Conservation (phyloP, 2,797 vertebrate species). For the Trachops cirrhosus region DNA sequence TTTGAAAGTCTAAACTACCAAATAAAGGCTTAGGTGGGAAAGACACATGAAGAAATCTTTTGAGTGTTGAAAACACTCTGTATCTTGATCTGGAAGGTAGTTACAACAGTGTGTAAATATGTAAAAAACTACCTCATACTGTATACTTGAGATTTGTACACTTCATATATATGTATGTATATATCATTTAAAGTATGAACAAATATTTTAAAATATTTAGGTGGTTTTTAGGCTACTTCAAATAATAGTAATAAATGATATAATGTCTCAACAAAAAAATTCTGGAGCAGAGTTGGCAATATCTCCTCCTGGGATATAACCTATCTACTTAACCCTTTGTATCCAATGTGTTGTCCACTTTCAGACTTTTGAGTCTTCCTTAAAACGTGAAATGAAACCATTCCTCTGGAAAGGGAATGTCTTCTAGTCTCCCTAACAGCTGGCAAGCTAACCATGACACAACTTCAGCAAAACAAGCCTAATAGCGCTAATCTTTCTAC, state of each 20-base stretch:
- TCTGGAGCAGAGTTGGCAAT: background rate
- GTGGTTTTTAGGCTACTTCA: background rate
- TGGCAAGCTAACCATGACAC: background rate
- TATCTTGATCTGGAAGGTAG: background rate
- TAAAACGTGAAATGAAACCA: background rate
- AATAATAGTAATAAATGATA: background rate
- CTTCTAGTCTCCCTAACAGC: background rate
- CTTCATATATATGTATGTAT: accelerated
- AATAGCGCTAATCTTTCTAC: background rate
- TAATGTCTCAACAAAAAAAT: background rate
- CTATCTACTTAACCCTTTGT: background rate
- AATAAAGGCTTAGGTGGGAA: background rate
- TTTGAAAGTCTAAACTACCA: background rate
- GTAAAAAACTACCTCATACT: background rate
- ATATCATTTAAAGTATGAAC: background rate
- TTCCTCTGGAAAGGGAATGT: background rate
- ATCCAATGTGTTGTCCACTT: background rate
- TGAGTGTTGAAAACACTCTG: background rate
- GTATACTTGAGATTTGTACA: background rate
- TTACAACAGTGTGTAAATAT: background rate
- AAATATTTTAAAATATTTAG: background rate
- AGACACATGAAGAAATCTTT: background rate
- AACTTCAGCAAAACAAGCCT: background rate
- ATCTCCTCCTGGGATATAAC: background rate
- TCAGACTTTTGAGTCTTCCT: background rate